phyloP scores from a whole-genome alignment of 2,797 vertebrate species.

The Sebastes reedi region DNA sequence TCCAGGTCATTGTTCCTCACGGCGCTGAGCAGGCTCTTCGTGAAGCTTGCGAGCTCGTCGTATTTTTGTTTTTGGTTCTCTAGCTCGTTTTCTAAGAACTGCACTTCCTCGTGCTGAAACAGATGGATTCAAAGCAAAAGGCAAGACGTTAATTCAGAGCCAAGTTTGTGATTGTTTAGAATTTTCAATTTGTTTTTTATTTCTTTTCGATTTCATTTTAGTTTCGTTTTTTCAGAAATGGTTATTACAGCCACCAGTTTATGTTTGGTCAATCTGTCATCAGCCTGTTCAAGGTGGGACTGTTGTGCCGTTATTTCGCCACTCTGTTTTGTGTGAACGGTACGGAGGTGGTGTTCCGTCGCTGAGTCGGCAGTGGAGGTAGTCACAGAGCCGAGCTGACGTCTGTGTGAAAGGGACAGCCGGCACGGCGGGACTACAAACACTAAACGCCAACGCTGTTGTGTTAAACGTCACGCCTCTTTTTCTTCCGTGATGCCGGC shows the following conservation, averaged over 20 bases:
- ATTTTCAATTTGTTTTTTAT: too few relatives aligned
- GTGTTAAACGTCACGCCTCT: not conserved
- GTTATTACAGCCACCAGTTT: not conserved
- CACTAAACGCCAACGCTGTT: not conserved
- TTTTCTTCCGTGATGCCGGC: not conserved
- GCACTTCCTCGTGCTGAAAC: constrained; percentile 93
- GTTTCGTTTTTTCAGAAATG: not conserved
- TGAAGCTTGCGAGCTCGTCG: constrained; percentile 90
- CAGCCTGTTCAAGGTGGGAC: not conserved
- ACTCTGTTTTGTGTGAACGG: too few relatives aligned
- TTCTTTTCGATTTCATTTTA: too few relatives aligned
- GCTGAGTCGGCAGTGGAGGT: too few relatives aligned
- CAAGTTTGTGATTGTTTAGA: too few relatives aligned
- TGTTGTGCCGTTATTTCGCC: too few relatives aligned
- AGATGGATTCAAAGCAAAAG: constrained; percentile 13
- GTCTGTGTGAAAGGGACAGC: too few relatives aligned
- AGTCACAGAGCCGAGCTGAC: too few relatives aligned
- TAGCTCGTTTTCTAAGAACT: constrained; percentile 94
- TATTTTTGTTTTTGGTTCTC: constrained; percentile 96
- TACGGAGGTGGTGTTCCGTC: too few relatives aligned
- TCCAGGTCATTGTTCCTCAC: constrained; percentile 91
- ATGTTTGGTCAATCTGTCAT: not conserved
- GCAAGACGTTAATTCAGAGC: not conserved
- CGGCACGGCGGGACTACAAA: not conserved
- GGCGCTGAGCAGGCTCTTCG: constrained; percentile 90